These are phyloP conservation scores for Conus ventricosus DNA, from an alignment of 1,140 invertebrate species.

Conservation along the genomic window DNA sequence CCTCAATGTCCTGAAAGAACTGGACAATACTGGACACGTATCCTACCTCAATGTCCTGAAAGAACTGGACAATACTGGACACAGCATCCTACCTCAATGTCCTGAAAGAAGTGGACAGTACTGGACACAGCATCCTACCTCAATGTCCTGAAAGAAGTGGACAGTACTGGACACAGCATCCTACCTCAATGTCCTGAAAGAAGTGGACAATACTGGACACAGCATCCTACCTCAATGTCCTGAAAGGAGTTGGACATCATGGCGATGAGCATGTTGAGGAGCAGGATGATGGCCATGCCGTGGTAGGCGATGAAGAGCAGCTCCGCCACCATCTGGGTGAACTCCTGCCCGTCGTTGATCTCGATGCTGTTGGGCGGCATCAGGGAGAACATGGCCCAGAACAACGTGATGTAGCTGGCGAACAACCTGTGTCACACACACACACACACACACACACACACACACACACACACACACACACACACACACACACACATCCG, in stretches of 20 bases:
- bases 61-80: constrained; percentile 76
- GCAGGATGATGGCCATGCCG: constrained; percentile 78
- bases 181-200: constrained; percentile 78
- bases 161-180: constrained; percentile 64
- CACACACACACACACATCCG: no score
- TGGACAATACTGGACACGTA: constrained; percentile 70
- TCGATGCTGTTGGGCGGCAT: constrained; percentile 74
- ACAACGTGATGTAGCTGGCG: constrained; percentile 77
- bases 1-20: constrained; percentile 80
- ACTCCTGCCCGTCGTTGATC: constrained; percentile 61
- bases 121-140: constrained; percentile 67
- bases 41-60: constrained; percentile 78
- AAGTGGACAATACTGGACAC: no score
- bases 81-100: constrained; percentile 75
- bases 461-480: no score
- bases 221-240: constrained; percentile 76
- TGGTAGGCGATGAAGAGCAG: constrained; percentile 78
- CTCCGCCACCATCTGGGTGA: constrained; percentile 73
- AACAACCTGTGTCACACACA: constrained; percentile 71
- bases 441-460: no score
- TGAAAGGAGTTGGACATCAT: constrained; percentile 81
- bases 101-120: constrained; percentile 78
- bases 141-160: constrained; percentile 79
- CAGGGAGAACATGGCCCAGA: constrained; percentile 79
- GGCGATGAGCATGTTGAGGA: constrained; percentile 80